Conservation (phyloP, 1,140 invertebrate species). For the Phymastichus coffea region DNA sequence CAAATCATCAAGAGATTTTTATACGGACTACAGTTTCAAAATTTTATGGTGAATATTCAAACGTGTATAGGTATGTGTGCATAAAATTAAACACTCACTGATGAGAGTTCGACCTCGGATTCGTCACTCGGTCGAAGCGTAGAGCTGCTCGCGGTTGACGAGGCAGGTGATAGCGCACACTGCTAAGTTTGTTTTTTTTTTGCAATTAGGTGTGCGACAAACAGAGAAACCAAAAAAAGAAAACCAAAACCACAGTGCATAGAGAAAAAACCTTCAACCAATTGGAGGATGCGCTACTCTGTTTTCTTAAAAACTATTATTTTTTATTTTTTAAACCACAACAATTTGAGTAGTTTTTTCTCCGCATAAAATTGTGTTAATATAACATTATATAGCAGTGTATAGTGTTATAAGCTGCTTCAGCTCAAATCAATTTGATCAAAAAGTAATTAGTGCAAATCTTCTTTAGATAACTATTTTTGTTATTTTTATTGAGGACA, state of each 20-base stretch:
- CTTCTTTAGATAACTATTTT: too few relatives aligned
- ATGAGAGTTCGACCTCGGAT: slow-evolving; percentile 39
- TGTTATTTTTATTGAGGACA: too few relatives aligned
- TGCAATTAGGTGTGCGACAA: slow-evolving; percentile 40
- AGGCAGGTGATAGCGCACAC: slow-evolving; percentile 46
- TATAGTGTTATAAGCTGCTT: slow-evolving; percentile 44
- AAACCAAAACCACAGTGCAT: slow-evolving; percentile 55
- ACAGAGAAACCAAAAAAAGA: slow-evolving; percentile 35
- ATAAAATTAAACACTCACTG: too few relatives aligned
- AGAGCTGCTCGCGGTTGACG: slow-evolving; percentile 38
- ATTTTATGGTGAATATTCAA: too few relatives aligned
- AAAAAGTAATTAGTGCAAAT: slow-evolving; percentile 10
- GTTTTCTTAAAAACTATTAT: background rate
- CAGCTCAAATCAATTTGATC: slow-evolving; percentile 10
- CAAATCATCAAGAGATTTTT: too few relatives aligned
- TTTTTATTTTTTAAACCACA: background rate
- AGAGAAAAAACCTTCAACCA: slow-evolving; percentile 19
- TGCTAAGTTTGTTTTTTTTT: slow-evolving; percentile 38
- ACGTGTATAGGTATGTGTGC: too few relatives aligned
- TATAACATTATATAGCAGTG: slow-evolving; percentile 39
- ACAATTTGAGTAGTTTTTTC: background rate
- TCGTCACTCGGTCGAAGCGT: slow-evolving; percentile 37
- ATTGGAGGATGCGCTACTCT: background rate
- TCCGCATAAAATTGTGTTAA: slow-evolving; percentile 44
- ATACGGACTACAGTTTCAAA: too few relatives aligned